Base-by-base conservation (phyloP, 2,113 vertebrate species). In the Varanus komodoensis region DNA sequence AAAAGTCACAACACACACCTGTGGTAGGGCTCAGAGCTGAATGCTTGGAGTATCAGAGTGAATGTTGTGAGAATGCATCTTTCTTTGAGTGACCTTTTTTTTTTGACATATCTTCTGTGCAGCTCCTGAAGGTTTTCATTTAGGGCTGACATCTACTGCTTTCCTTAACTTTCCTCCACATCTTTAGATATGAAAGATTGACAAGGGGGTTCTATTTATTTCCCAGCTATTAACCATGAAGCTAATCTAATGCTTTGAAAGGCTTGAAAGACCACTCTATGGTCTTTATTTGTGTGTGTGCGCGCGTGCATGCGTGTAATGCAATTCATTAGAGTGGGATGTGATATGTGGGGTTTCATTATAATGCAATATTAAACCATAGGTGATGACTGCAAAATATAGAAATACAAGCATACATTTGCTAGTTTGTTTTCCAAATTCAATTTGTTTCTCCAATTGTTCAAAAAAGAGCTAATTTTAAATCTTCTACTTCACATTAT, bases 221-320 rank as follows among this genome's bases (percentile, higher is more conserved):
- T 91, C 79, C 86, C 68, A 87, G 61, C 74, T 90, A 80, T 86
- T 93, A n/a, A 48, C 23, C 88, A n/a, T 77, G 71, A 92, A 85
- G 80, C 38, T 0, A 19, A 71, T 88, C 19, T 93, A 93, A 92
- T 91, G 88, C 61, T 95, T 94, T 88, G 84, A 80, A 74, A 94
- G n/a, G 64, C 67, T 95, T 93, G 84, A 93, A 92, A 69, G 15
- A 71, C 88, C 82, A 79, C 82, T 44, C 38, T 44, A 44, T 44
- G 38, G 38, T 44, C 85, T 93, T 21, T 61, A 82, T 75, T 77
- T 93, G 89, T 93, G 89, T 67, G 69, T 61, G 25, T 50, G 87
- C n/a, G 64, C 86, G 61, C 74, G 5, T n/a, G 15, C n/a, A 23
- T 23, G 88, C 27, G 75, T 5, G 86, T 38, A 85, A 5, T 4